Evolutionary conservation across 2,113 vertebrate species (phyloP).

Genomic region (Aphyosemion australe): DNA sequence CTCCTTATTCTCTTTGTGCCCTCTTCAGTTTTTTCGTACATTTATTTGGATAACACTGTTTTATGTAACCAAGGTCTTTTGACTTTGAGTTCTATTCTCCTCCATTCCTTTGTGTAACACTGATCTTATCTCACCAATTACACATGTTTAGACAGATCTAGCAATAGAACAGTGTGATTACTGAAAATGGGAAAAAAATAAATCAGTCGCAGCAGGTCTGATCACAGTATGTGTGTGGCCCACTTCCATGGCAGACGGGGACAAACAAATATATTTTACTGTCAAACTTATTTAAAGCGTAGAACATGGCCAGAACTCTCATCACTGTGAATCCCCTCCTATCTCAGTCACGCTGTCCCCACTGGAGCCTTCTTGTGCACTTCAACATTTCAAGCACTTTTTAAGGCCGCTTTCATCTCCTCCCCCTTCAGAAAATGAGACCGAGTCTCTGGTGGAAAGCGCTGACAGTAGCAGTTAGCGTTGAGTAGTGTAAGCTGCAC

Average conservation of each 20-base stretch:
- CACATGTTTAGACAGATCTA: conserved; percentile 10
- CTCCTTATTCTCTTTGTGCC: conserved; percentile 8
- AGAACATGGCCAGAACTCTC: conserved; percentile 25
- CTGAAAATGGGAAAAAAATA: neutral
- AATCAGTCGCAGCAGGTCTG: neutral
- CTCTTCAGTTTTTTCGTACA: conserved; percentile 3
- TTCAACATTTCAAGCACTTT: conserved; percentile 68
- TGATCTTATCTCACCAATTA: conserved; percentile 7
- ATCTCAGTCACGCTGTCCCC: conserved; percentile 47
- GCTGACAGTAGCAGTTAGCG: conserved; percentile 70
- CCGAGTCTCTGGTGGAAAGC: conserved; percentile 67
- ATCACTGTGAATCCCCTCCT: conserved; percentile 24
- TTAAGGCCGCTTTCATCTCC: conserved; percentile 76
- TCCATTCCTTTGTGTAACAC: conserved; percentile 8
- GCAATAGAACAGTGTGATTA: neutral
- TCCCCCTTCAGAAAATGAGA: conserved; percentile 65
- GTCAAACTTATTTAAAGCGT: conserved; percentile 53
- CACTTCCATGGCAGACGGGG: conserved; percentile 15
- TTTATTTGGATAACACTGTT: conserved; percentile 12
- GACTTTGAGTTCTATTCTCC: conserved; percentile 26
- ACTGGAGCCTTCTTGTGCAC: conserved; percentile 46
- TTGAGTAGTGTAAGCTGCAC: conserved; percentile 50
- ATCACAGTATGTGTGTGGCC: neutral
- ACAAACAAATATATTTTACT: conserved; percentile 30
- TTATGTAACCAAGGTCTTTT: conserved; percentile 1